Evolutionary conservation across 1,140 invertebrate genomes (phyloP), one percentile per base, ranked within the genome.

Genomic region (Drosophila equinoxialis): DNA sequence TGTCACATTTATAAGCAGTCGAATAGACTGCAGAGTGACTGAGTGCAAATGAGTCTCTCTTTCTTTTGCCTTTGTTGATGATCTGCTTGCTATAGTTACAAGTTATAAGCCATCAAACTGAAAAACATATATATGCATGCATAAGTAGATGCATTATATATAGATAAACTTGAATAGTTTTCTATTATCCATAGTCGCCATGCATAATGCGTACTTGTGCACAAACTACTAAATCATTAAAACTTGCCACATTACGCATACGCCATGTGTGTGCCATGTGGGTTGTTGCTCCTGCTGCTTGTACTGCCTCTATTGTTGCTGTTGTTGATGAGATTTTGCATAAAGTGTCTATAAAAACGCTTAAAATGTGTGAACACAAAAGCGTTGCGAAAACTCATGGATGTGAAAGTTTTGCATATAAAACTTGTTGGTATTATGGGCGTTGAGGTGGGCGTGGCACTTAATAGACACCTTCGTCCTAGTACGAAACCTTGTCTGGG

Each of bases 181-280:
- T 59, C 30, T 59, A 59, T 35, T 37, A 59, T 59, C 30, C 33
- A 35, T 59, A 37, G 20, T 59, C 26, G 35, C 17, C 57, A 37
- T 59, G n/a, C n/a, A 17, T 17, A 17, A 35, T 59, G 57, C 33
- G 45, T 59, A 59, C 14, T 51, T 63, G 33, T 37, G 10, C 51
- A 8, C 72, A 78, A 23, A 51, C 45, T 51, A 51, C 45, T 78
- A 78, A 78, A 78, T 78, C 55, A 41, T 71, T 68, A 41, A 78
- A 71, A 75, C 48, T 78, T 78, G 54, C 67, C 72, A 78, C 72
- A 78, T 78, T 71, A 78, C 64, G 75, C 64, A 78, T 78, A 78
- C 75, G 72, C 54, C 66, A 39, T 58, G 74, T 69, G 45, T 51
- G 20, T 51, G 45, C 6, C 7, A 11, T 42, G 41, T 42, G 41